phyloP scores from a whole-genome alignment of 2,888 invertebrate genomes.

The Megamerina dolium region DNA sequence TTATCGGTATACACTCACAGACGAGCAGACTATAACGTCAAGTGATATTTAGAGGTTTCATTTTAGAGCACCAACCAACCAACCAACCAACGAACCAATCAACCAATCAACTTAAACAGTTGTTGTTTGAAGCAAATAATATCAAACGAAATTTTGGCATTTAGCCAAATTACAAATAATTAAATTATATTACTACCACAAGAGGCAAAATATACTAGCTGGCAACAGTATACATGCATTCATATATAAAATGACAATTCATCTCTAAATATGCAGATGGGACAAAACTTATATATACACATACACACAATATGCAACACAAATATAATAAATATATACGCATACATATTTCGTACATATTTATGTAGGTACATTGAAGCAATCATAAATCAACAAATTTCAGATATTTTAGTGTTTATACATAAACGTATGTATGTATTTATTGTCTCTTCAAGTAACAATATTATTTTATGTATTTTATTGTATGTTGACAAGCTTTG shows the following conservation, averaged over 20 bases:
- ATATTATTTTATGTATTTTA: too few relatives aligned
- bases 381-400: too few relatives aligned
- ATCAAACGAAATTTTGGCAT: constrained; percentile 28
- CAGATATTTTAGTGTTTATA: too few relatives aligned
- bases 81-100: constrained; percentile 4
- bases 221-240: neutral
- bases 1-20: too few relatives aligned
- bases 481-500: too few relatives aligned
- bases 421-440: too few relatives aligned
- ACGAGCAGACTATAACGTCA: too few relatives aligned
- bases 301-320: constrained; percentile 4
- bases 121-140: neutral
- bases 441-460: too few relatives aligned
- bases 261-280: constrained; percentile 24
- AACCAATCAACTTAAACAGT: neutral
- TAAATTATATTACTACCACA: constrained; percentile 45
- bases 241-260: constrained; percentile 41
- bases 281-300: neutral
- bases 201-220: constrained; percentile 8
- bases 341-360: too few relatives aligned
- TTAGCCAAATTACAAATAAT: constrained; percentile 46
- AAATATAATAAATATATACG: too few relatives aligned
- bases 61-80: neutral
- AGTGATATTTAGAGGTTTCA: too few relatives aligned
- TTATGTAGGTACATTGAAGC: too few relatives aligned